phyloP scores from a whole-genome alignment of 2,888 invertebrate genomes.

The Anthophora plumipes region DNA sequence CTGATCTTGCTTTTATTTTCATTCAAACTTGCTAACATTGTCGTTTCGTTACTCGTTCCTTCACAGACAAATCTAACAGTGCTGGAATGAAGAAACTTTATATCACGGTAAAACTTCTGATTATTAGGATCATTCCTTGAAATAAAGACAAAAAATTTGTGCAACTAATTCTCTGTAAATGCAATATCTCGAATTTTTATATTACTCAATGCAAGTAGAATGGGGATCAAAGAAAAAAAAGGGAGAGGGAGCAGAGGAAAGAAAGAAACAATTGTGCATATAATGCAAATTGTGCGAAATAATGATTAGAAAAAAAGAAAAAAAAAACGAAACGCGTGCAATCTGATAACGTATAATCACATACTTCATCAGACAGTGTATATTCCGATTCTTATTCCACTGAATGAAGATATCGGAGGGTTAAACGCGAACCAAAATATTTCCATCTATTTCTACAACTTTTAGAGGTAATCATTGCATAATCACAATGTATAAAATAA shows the following conservation, averaged over 20 bases:
- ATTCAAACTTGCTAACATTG: too few species aligned
- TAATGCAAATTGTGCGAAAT: not conserved
- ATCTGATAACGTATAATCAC: not conserved
- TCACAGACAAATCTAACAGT: too few species aligned
- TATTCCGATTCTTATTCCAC: constrained; percentile 2
- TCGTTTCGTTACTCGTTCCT: too few species aligned
- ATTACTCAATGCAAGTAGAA: too few species aligned
- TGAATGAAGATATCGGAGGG: constrained; percentile 37
- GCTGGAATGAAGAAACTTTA: too few species aligned
- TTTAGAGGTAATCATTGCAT: constrained; percentile 3
- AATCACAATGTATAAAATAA: constrained; percentile 16
- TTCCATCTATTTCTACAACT: constrained; percentile 4
- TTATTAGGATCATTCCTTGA: too few species aligned
- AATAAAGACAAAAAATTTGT: too few species aligned
- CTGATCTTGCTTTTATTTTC: too few species aligned
- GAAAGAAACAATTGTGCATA: not conserved
- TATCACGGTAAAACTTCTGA: too few species aligned
- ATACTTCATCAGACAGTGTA: constrained; percentile 25
- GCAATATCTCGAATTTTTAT: too few species aligned
- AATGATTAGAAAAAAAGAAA: not conserved
- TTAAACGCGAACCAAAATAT: constrained; percentile 27
- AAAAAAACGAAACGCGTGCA: not conserved
- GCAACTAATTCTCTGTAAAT: too few species aligned
- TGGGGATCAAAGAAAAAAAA: too few species aligned
- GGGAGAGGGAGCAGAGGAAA: not conserved